Base-by-base conservation (phyloP, 2,113 vertebrate genomes). In the Junco hyemalis region DNA sequence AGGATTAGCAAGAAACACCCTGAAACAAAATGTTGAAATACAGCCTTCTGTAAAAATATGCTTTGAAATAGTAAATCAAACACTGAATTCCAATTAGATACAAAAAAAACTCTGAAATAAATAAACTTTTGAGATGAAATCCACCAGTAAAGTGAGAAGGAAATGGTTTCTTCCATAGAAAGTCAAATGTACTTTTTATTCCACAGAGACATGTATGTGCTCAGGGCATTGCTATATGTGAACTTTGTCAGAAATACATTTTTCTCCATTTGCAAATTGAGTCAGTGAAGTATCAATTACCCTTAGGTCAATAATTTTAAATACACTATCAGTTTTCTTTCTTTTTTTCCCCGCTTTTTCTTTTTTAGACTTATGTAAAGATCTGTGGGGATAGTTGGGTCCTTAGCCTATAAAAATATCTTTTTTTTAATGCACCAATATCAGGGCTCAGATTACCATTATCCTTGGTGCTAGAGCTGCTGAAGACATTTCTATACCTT, bases 221-320 rank as follows among this genome's bases (percentile, higher is more conserved):
- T 59, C 24, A 47, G 33, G 42, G 26, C 35, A 29, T 25, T 50
- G 51, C 73, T 63, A 0, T 36, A 18, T 10, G 25, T 73, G 78
- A 91, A 29, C 69, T 90, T 56, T 80, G 48, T 33, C 48, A 53
- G 36, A 69, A 76, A 65, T 11, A 44, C 17, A 16, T 44, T 42
- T 81, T 88, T 73, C 77, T 83, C 13, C 29, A 29, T 68, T 68
- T 64, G 21, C 72, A 94, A 60, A 69, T 59, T 26, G 44, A 86
- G 12, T 83, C 68, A 80, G 44, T 63, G 64, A 91, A 95, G 76
- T 79, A 59, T 33, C 63, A 88, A 47, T 92, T 92, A 92, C 90
- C 53, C 18, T 51, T 45, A 60, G 61, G 63, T 82, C 71, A 92
- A 83, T 80, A 80, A 60, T 83, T 92, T 88, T 54, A 86, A 83